A percentile compares a stretch with the other conserved stretches of the same genome.
Evolutionary conservation across 2,797 vertebrate genomes (phyloP).

Genomic region (Nyctibius grandis): DNA sequence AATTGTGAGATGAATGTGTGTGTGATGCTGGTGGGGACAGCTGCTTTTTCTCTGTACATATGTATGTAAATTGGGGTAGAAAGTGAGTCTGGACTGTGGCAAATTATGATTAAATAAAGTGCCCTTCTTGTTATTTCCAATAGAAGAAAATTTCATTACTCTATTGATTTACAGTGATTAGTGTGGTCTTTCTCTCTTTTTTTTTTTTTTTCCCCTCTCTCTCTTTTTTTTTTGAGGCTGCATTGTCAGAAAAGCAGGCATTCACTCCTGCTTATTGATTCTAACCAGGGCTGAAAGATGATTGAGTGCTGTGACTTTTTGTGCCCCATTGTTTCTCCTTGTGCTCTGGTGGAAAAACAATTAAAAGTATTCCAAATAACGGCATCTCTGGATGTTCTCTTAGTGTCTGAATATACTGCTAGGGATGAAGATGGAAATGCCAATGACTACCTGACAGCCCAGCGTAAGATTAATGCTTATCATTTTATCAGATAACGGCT

Average conservation of each 20-base stretch:
- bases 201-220: too few relatives aligned
- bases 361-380: constrained; percentile 30
- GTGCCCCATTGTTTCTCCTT: neutral
- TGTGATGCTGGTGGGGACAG: neutral
- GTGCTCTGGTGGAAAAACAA: constrained; percentile 15
- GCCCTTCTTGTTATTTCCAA: neutral
- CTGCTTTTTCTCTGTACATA: neutral
- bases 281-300: constrained; percentile 1
- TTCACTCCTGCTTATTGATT: constrained; percentile 43
- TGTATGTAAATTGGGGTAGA: neutral
- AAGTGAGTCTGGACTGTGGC: neutral
- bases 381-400: neutral
- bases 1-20: neutral
- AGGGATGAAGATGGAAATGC: neutral
- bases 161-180: neutral
- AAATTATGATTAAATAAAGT: constrained; percentile 44
- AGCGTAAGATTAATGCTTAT: constrained; percentile 18
- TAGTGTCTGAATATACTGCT: neutral
- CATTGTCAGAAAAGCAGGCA: neutral
- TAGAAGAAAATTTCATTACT: constrained; percentile 14
- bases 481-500: neutral
- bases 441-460: neutral
- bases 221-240: neutral
- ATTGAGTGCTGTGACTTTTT: constrained; percentile 44
- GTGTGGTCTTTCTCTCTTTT: neutral